Evolutionary conservation across 2,797 vertebrate genomes (phyloP).

Genomic region (Miichthys miiuy): DNA sequence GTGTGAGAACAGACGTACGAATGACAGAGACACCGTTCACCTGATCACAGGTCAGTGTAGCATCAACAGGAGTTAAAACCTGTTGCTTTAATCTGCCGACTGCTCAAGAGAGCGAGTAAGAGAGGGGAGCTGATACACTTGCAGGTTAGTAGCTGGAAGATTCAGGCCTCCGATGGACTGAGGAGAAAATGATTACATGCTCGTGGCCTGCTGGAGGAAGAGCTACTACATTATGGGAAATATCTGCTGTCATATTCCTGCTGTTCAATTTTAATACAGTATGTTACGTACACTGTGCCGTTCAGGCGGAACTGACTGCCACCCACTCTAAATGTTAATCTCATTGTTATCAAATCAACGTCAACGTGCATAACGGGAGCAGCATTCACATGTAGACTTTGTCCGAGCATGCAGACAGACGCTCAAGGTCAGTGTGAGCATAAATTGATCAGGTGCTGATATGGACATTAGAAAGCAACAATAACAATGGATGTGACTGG

Average conservation of each 20-base stretch:
- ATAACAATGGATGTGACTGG: slow-evolving; percentile 8
- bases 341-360: slow-evolving; percentile 75
- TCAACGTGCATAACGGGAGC: slow-evolving; percentile 52
- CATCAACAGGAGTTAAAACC: too few relatives aligned
- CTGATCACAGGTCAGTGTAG: too few relatives aligned
- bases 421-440: slow-evolving; percentile 53
- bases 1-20: too few relatives aligned
- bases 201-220: slow-evolving; percentile 34
- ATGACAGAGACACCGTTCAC: too few relatives aligned
- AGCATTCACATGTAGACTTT: slow-evolving; percentile 33
- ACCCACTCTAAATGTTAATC: slow-evolving; percentile 80
- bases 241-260: slow-evolving; percentile 63
- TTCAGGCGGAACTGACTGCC: slow-evolving; percentile 57
- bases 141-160: slow-evolving; percentile 17
- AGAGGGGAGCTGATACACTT: slow-evolving; percentile 21
- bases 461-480: slow-evolving; percentile 12
- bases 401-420: slow-evolving; percentile 34
- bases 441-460: slow-evolving; percentile 54
- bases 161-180: neutral
- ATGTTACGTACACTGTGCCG: slow-evolving; percentile 40
- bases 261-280: slow-evolving; percentile 64
- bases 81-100: slow-evolving; percentile 2
- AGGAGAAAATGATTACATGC: slow-evolving; percentile 46
- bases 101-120: neutral
- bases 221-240: slow-evolving; percentile 39